Base-by-base conservation (phyloP, 2,113 vertebrate species). In the Heterochromis multidens region DNA sequence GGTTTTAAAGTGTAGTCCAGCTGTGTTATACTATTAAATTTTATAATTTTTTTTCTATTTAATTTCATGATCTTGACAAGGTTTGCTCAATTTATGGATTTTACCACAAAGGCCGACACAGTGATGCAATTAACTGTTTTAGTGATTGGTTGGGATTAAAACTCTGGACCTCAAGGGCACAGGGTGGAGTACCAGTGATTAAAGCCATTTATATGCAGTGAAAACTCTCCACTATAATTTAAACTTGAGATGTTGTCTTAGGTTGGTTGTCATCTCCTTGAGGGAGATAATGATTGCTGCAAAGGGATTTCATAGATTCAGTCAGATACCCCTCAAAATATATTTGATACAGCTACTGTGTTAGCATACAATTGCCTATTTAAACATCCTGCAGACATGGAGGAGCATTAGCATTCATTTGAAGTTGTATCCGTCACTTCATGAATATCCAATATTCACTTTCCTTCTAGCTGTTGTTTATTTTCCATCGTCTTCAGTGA, bases 61-160 rank as follows among this genome's bases (percentile, higher is more conserved):
- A 8, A 49, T 80, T 61, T 46, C 19, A 61, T 52, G 25, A 37
- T 82, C 58, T 65, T 17, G 33, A 58, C 43, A 23, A 52, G 33
- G 62, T 78, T 31, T 46, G 52, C 58, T 82, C 49, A 70, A 82
- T 76, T 82, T 72, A 85, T 84, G 56, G 3, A 76, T 85, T 85
- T 82, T 11, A 67, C 40, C 78, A 59, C 46, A 35, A 60, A 79
- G 61, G 76, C 33, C n/a, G 56, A 72, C 0, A 11, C 49, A 31
- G 72, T 79, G 87, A 86, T 67, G 80, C 76, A 84, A 85, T 88
- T 59, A 61, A 81, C 52, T 74, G 49, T 85, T 67, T 59, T 43
- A 57, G 77, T 77, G 77, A 89, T 62, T 58, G 52, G 72, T 29
- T 77, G 12, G 74, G 87, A 88, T 87, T 81, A 74, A 58, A 91